Base-by-base conservation (phyloP, 2,113 vertebrate genomes). In the Menidia beryllina region DNA sequence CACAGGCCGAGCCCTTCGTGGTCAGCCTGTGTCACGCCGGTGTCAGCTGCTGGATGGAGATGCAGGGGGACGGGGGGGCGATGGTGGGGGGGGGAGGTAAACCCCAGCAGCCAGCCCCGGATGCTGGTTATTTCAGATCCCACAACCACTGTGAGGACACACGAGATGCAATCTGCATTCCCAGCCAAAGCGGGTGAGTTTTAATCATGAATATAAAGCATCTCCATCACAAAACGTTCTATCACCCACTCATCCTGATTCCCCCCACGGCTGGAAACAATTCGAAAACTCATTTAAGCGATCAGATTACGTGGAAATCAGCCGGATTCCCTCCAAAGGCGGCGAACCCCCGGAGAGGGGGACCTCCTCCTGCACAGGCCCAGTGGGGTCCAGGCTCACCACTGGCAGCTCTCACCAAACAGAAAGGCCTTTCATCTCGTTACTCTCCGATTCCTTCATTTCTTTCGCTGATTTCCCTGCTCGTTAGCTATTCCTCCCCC, bases 401-500 rank as follows among this genome's bases (percentile, higher is more conserved):
- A 26, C 63, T 48, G 74, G 54, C 68, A 67, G 63, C 64, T 71
- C 65, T 53, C 72, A 79, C 79, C 81, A 75, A 86, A 84, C 84
- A 70, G 59, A 76, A 56, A 51, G 7, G 50, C 59, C 81, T 84
- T 83, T 85, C 74, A 81, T 86, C 79, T 79, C 50, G 63, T 82
- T 66, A 64, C 68, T 48, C 45, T 39, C n/a, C 57, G 47, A 55
- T 69, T 81, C 74, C 80, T 74, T 73, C 65, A 63, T 54, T 72
- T 27, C 67, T 58, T 83, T 74, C 59, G 1, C 61, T 51, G 67
- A 21, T 30, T 55, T 69, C 75, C 75, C 51, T 49, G 19, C 64
- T 71, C 51, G 85, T 82, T 81, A 80, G 79, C 86, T 79, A 83
- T 85, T 85, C 68, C 58, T 73, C 69, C 65, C 4, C 8, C 30